Percentiles rank a stretch among this genome's conserved stretches.
Evolutionary conservation across 2,113 vertebrate species (phyloP).

Genomic region (Malurus elegans): DNA sequence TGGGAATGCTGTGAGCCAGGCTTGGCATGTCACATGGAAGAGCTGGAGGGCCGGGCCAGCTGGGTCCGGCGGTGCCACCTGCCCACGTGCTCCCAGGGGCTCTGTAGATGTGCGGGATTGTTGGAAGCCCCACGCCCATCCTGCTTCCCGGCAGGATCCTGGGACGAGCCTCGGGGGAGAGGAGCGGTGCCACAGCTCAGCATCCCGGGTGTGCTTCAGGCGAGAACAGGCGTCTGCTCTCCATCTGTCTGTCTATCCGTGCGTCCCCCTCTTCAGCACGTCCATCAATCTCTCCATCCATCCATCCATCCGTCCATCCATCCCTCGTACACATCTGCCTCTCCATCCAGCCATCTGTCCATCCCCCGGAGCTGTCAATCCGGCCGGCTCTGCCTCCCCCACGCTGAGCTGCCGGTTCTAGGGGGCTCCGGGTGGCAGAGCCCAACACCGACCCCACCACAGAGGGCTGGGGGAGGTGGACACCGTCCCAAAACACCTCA

Average conservation of each 20-base stretch:
- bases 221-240: not conserved
- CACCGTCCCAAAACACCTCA: rapidly evolving
- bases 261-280: not conserved
- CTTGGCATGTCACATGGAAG: not conserved
- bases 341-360: slow-evolving; percentile 25
- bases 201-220: not conserved
- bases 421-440: not conserved
- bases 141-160: rapidly evolving
- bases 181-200: not conserved
- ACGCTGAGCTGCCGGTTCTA: not conserved
- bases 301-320: not conserved
- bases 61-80: rapidly evolving
- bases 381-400: not conserved
- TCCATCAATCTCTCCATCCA: slow-evolving; percentile 10
- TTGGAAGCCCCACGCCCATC: rapidly evolving
- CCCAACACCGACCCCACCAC: not conserved
- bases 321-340: not conserved
- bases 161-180: not conserved
- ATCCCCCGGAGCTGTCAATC: slow-evolving; percentile 49
- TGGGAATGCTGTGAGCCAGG: not conserved
- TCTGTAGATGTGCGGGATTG: not conserved
- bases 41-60: not conserved
- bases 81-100: not conserved
- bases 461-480: rapidly evolving
- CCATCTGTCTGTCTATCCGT: not conserved